Evolutionary conservation across 2,888 invertebrate genomes (phyloP).

Genomic region (Chymomyza fuscimana): DNA sequence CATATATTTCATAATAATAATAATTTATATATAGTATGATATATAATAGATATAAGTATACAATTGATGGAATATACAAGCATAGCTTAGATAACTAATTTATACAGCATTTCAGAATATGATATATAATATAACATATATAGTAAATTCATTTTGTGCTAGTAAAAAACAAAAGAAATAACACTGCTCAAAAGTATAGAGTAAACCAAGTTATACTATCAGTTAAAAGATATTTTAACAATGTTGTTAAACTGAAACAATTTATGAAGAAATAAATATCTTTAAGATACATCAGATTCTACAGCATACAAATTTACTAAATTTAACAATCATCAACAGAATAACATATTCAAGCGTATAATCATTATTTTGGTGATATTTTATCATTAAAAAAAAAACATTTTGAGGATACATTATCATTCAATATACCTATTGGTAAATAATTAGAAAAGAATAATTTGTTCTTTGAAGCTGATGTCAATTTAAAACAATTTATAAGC

Average conservation of each 20-base stretch:
- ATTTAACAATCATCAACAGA: too few relatives aligned
- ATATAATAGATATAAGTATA: conserved; percentile 47
- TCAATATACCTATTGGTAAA: too few relatives aligned
- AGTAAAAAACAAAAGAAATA: background rate
- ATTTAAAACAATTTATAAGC: too few relatives aligned
- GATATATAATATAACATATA: conserved; percentile 14
- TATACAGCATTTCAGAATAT: conserved; percentile 50
- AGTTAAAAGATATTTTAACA: too few relatives aligned
- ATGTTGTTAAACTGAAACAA: background rate
- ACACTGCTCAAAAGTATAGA: background rate
- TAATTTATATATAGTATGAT: conserved; percentile 57
- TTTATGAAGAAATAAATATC: background rate
- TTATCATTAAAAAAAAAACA: too few relatives aligned
- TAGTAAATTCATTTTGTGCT: conserved; percentile 42
- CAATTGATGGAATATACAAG: conserved; percentile 56
- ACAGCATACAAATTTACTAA: too few relatives aligned
- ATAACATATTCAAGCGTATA: too few relatives aligned
- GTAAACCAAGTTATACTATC: background rate
- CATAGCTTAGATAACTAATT: conserved; percentile 50
- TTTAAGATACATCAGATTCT: too few relatives aligned
- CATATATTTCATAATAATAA: conserved; percentile 45
- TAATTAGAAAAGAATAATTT: too few relatives aligned
- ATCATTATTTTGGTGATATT: too few relatives aligned
- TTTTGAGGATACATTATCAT: too few relatives aligned
- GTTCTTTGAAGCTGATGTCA: too few relatives aligned